These are phyloP conservation scores for Oopsacas minuta DNA, from an alignment of 37 sponge, comb jelly and placozoan species.

Conservation along the genomic window DNA sequence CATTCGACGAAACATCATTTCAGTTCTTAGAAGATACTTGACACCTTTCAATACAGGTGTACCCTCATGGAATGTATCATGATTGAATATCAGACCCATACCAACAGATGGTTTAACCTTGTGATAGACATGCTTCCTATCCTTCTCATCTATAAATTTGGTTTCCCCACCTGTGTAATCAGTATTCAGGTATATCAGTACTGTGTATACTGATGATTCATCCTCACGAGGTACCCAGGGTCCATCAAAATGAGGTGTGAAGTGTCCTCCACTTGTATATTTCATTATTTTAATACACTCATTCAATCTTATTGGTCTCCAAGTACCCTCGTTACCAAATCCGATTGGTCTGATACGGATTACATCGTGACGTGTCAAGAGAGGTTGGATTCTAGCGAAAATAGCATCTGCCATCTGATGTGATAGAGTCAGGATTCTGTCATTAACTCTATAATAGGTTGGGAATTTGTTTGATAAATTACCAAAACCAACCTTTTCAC, in stretches of 20 bases:
- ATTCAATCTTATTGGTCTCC: conserved; percentile 30
- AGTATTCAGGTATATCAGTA: conserved; percentile 27
- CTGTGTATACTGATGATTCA: conserved; percentile 29
- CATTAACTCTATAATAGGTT: conserved; percentile 23
- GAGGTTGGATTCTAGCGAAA: conserved; percentile 21
- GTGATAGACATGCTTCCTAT: neutral
- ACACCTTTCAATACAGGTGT: conserved; percentile 18
- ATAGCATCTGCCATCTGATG: conserved; percentile 21
- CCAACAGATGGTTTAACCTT: conserved; percentile 20
- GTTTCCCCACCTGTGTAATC: conserved; percentile 29
- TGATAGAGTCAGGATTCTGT: conserved; percentile 25
- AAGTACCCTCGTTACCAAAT: conserved; percentile 36
- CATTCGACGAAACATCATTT: conserved; percentile 33
- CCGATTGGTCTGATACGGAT: conserved; percentile 27
- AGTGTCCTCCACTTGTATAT: conserved; percentile 33
- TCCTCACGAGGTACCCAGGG: conserved; percentile 40
- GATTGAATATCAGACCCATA: conserved; percentile 28
- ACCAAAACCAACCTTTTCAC: conserved; percentile 22
- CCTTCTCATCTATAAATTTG: conserved; percentile 18
- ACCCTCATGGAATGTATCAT: conserved; percentile 33
- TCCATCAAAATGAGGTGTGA: conserved; percentile 33
- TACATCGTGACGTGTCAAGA: conserved; percentile 24
- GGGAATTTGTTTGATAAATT: conserved; percentile 25
- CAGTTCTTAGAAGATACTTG: conserved; percentile 35
- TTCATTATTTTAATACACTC: conserved; percentile 33